Evolutionary conservation across 2,888 invertebrate genomes (phyloP).

Genomic region (Cheilosia soror): DNA sequence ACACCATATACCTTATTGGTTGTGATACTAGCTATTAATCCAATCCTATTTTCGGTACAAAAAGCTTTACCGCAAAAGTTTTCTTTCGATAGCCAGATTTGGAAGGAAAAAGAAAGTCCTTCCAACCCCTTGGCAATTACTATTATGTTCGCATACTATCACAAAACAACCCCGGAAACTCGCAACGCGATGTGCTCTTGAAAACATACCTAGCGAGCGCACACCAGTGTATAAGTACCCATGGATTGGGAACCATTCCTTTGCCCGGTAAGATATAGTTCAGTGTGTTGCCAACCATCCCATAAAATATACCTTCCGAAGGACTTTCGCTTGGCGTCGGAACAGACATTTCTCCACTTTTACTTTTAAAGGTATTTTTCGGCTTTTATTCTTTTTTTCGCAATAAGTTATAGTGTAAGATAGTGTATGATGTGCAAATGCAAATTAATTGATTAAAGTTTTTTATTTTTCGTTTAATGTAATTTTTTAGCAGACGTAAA

Average conservation of each 20-base stretch:
- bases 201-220: conserved; percentile 52
- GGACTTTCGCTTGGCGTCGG: conserved; percentile 68
- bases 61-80: conserved; percentile 7
- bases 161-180: conserved; percentile 67
- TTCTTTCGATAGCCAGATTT: not conserved
- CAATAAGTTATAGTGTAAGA: conserved; percentile 3
- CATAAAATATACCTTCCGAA: conserved; percentile 69
- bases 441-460: conserved; percentile 18
- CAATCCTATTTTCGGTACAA: not conserved
- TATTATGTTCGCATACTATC: conserved; percentile 44
- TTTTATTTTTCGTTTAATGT: conserved; percentile 8
- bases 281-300: conserved; percentile 78
- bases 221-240: conserved; percentile 54
- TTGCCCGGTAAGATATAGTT: conserved; percentile 80
- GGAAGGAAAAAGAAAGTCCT: conserved; percentile 29
- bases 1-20: not conserved
- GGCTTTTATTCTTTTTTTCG: conserved; percentile 20
- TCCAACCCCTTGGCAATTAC: conserved; percentile 63
- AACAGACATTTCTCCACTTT: conserved; percentile 67
- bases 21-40: not conserved
- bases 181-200: conserved; percentile 37
- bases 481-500: conserved; percentile 26
- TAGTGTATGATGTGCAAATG: conserved; percentile 7
- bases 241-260: conserved; percentile 78
- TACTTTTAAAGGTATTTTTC: conserved; percentile 67